Conservation (phyloP, 2,113 vertebrate species). For the Eulemur macaco region DNA sequence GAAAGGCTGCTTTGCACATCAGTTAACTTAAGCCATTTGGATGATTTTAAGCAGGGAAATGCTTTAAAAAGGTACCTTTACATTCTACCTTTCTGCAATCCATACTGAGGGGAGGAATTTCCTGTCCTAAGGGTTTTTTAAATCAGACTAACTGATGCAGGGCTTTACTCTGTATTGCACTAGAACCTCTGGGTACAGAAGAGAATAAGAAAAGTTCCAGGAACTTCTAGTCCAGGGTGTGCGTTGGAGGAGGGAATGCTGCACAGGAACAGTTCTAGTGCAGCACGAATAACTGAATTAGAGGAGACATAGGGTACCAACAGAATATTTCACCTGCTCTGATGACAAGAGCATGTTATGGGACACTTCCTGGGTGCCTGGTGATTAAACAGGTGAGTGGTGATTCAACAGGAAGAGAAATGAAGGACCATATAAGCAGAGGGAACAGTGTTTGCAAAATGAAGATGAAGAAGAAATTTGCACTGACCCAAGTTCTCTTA, state of each 20-base stretch:
- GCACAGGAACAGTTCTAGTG: neutral
- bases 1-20: neutral
- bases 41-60: neutral
- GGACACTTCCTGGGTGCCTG: neutral
- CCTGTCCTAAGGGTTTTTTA: neutral
- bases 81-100: neutral
- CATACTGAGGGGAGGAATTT: neutral
- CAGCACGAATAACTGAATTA: too few species aligned
- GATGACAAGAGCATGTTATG: neutral
- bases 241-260: rapidly evolving
- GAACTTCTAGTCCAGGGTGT: neutral
- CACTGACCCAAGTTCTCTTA: neutral
- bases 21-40: neutral
- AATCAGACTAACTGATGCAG: neutral
- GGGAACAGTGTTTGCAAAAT: neutral
- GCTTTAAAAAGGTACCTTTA: neutral
- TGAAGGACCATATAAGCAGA: neutral
- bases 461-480: neutral
- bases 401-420: neutral
- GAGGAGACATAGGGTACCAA: neutral
- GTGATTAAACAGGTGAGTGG: neutral
- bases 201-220: neutral
- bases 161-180: neutral
- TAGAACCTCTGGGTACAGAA: neutral
- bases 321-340: neutral